Evolutionary conservation across 2,888 invertebrate species (phyloP), one percentile per base, ranked within the genome.

Genomic region (Spodoptera exigua): DNA sequence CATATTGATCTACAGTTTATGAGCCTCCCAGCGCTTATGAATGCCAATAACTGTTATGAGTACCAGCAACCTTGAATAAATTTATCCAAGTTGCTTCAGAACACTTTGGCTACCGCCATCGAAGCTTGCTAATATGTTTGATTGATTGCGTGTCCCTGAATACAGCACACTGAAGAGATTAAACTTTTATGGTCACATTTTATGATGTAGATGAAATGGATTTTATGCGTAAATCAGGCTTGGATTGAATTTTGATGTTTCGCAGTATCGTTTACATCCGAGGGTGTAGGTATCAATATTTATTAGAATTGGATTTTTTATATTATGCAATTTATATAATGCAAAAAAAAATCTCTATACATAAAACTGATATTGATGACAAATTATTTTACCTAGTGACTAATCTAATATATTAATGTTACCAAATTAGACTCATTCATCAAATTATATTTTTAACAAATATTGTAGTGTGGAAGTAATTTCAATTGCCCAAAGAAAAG

Each of bases 1-100:
- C 76, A 81, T 86, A 88, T 88, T 87, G 88, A 88, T 87, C 87
- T 86, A 74, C 76, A 82, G 81, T 82, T 85, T 86, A 85, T 80
- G 79, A 74, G 75, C 74, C 79, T 79, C 78, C 74, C 71, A 80
- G 78, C 63, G 74, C 74, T 84, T 85, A 84, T 88, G 85, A 89
- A 87, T 88, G 84, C 80, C 82, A 84, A 85, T 82, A 80, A 76
- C 78, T 76, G 67, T 76, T 79, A 55, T 62, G 52, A 41, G 55
- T 47, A 51, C n/a, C 45, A 13, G 36, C 40, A 49, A 48, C 53
- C 48, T 67, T 65, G 68, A 65, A 65, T 67, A 65, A 54, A 57
- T 60, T 70, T 51, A 37, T n/a, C 44, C 53, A 54, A 52, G 65
- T 37, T 52, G 17, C 51, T 60, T 11, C 32, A 27, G 27, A 27